Conservation (phyloP, 2,888 invertebrate genomes). For the Zygothrica quintamaculata region DNA sequence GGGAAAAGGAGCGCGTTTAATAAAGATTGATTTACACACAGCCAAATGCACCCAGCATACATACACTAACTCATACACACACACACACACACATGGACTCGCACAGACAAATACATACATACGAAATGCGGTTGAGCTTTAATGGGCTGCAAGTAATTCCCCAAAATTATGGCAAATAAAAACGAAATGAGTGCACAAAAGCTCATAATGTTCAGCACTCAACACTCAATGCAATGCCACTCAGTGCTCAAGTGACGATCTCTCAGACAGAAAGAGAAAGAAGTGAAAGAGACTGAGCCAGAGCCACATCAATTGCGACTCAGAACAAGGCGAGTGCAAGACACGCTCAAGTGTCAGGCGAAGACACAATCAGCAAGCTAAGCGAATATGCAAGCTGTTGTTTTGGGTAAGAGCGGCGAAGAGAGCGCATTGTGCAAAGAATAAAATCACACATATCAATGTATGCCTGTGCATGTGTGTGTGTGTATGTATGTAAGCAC, state of each 20-base stretch:
- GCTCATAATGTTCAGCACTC: slow-evolving; percentile 11
- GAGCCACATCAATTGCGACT: slow-evolving; percentile 12
- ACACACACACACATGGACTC: slow-evolving; percentile 20
- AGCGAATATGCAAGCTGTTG: no score
- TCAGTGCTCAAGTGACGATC: slow-evolving; percentile 23
- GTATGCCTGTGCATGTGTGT: not conserved
- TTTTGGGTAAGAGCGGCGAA: slow-evolving; percentile 18
- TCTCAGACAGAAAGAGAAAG: slow-evolving; percentile 7
- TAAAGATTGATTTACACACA: slow-evolving; percentile 75
- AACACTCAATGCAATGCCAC: not conserved
- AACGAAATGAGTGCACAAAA: slow-evolving; percentile 25
- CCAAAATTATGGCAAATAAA: slow-evolving; percentile 54
- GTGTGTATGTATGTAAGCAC: slow-evolving; percentile 1
- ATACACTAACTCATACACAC: slow-evolving; percentile 24
- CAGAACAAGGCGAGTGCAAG: slow-evolving; percentile 46
- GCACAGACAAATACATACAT: slow-evolving; percentile 6
- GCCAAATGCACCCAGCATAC: not conserved
- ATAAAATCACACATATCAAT: not conserved
- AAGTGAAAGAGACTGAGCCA: slow-evolving; percentile 12
- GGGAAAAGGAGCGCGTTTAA: slow-evolving; percentile 59
- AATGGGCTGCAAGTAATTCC: slow-evolving; percentile 46
- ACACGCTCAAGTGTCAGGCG: slow-evolving; percentile 54
- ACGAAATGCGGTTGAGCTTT: slow-evolving; percentile 28
- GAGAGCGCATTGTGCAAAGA: slow-evolving; percentile 18
- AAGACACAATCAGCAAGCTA: slow-evolving; percentile 24